A percentile compares a stretch with the other conserved stretches of the same genome.
Evolutionary conservation across 1,140 invertebrate species (phyloP).

Genomic region (Drosophila pandora): DNA sequence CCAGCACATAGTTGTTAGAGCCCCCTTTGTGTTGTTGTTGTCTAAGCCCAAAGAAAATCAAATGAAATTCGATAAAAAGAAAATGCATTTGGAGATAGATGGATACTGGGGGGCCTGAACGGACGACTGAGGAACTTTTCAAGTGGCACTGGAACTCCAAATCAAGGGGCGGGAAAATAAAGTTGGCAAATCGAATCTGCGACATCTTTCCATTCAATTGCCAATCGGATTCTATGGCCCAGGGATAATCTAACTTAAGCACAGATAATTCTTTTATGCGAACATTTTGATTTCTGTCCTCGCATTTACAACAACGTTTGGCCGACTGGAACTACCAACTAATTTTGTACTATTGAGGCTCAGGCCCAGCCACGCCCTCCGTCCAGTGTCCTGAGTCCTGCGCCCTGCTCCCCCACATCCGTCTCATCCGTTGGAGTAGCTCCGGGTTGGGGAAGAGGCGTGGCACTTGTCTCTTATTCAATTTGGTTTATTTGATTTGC

Average conservation of each 20-base stretch:
- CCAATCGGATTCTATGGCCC: constrained; percentile 73
- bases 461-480: constrained; percentile 77
- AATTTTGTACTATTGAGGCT: constrained; percentile 54
- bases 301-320: constrained; percentile 54
- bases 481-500: constrained; percentile 81
- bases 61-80: constrained; percentile 61
- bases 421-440: neutral
- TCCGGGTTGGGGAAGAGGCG: constrained; percentile 26
- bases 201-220: constrained; percentile 78
- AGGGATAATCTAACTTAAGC: constrained; percentile 79
- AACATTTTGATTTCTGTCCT: constrained; percentile 75
- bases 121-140: constrained; percentile 39
- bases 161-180: constrained; percentile 49
- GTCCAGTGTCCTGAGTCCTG: neutral
- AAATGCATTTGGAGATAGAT: constrained; percentile 37
- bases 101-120: constrained; percentile 24
- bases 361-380: constrained; percentile 44
- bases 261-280: constrained; percentile 81
- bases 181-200: constrained; percentile 66
- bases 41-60: constrained; percentile 58
- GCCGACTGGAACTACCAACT: constrained; percentile 58
- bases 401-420: neutral
- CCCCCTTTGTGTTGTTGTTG: constrained; percentile 31
- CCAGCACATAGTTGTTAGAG: constrained; percentile 15
- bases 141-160: constrained; percentile 59